Evolutionary conservation across 2,113 vertebrate species (phyloP), one percentile per base, ranked within the genome.

Genomic region (Chaetodon trifascialis): DNA sequence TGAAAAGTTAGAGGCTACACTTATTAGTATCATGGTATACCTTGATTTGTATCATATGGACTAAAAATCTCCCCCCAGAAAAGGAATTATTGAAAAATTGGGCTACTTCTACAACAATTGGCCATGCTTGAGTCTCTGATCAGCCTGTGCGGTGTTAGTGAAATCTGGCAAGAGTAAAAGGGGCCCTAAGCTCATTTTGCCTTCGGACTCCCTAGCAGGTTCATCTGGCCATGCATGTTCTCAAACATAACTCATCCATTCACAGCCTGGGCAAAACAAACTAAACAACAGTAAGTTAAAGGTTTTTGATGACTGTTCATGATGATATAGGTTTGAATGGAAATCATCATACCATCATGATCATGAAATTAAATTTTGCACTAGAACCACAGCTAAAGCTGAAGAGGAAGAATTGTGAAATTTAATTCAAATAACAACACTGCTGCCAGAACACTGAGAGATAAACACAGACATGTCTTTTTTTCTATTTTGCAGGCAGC

Each of bases 401-500:
- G 47, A 65, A 7, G 52, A 64, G 30, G 11, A 49, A 38, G 46
- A 25, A 15, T 25, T 19, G 19, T 52, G 46, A 72, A 80, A 65
- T 23, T 12, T n/a, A 67, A 71, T 7, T 15, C 34, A 63, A 12
- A 11, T 62, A 72, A 54, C 16, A 54, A 16, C 23, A 23, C n/a
- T 38, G 36, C 49, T 73, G 79, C 36, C 36, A 46, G 16, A 74
- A 47, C 68, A 70, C 75, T 21, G 36, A 77, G 76, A 63, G 70
- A 54, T 80, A 71, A 89, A 82, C 65, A 70, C 30, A 73, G 47
- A 54, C 11, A 11, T 78, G 47, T 88, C 15, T 84, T 54, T 83
- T 42, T 73, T 83, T 36, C 38, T 12, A 34, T 83, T 83, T 83
- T 79, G 0, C 95, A 99, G 98, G 95, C 97, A 98, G 87, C 97